Evolutionary conservation across 2,797 vertebrate species (phyloP), one percentile per base, ranked within the genome.

Genomic region (Pipistrellus kuhlii): DNA sequence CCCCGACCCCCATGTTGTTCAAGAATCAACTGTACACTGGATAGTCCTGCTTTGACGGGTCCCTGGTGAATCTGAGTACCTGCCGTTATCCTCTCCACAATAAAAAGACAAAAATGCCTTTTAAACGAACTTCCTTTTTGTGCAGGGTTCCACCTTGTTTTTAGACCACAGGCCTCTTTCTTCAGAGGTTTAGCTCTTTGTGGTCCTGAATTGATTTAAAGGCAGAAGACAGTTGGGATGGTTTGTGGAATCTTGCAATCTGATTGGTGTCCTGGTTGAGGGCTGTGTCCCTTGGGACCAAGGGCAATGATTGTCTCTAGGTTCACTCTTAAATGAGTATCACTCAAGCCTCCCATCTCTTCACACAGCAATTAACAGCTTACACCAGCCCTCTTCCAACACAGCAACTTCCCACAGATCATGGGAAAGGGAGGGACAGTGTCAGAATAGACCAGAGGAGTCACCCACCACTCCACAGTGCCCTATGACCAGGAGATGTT

Each of bases 381-480:
- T 20, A 68, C 2, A 23, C 8, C 32, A 64, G 62, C 9, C 41
- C 23, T 38, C 73, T 51, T 59, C 44, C 46, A 57, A 64, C 21
- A 48, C 32, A 46, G 59, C 13, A 25, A 38, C 75, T 73, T 64
- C 8, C 15, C 85, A 55, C 18, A 59, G 30, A 62, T 8, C 5
- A 38, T 1, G 3, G 32, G 13, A 66, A 35, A 77, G 32, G 4
- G 32, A 82, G 11, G 48, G n/a, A 11, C 2, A 1, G 1, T 6
- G n/a, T n/a, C 30, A 9, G 27, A 14, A 32, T 14, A 57, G 20
- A 30, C 30, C 25, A 48, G 41, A 68, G 32, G 30, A 48, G 30
- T 10, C 18, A 27, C 4, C 15, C 1, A 1, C 17, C 23, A 10
- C 62, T 1, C 81, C 10, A 0, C 38, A 41, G 6, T 0, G 1